Evolutionary conservation across 2,113 vertebrate species (phyloP).

Genomic region (Rhinolophus ferrumequinum): DNA sequence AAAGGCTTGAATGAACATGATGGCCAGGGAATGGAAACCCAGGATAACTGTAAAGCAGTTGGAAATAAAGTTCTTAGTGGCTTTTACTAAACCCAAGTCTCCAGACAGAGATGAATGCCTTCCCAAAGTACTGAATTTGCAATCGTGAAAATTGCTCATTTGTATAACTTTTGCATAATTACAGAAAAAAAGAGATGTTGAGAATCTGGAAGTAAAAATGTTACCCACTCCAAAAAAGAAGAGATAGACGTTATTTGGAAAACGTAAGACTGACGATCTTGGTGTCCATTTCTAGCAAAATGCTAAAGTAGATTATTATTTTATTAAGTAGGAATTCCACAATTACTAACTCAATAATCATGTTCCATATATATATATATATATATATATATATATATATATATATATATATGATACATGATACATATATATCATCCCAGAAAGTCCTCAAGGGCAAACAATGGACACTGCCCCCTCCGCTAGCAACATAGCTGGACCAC

Average conservation of each 20-base stretch:
- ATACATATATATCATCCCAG: neutral
- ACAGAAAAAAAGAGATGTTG: conserved; percentile 38
- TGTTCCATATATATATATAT: neutral
- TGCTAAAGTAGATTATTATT: neutral
- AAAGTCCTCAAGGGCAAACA: neutral
- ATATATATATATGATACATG: no score
- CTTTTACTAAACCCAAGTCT: conserved; percentile 52
- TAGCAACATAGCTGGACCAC: neutral
- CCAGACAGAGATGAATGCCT: conserved; percentile 52
- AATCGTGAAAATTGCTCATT: conserved; percentile 52
- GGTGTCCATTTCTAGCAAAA: neutral
- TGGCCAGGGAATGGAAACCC: neutral
- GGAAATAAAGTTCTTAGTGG: conserved; percentile 4
- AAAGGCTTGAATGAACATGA: neutral
- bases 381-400: no score
- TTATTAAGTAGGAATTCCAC: conserved; percentile 29
- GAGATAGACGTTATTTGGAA: neutral
- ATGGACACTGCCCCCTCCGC: neutral
- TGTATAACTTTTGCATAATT: conserved; percentile 56
- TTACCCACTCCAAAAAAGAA: conserved; percentile 25
- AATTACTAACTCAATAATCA: neutral
- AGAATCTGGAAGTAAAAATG: conserved; percentile 4
- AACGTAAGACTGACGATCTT: neutral
- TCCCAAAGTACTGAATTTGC: conserved; percentile 5
- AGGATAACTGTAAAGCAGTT: neutral